phyloP scores from a whole-genome alignment of 2,888 invertebrate genomes.

The Andrena praecox region DNA sequence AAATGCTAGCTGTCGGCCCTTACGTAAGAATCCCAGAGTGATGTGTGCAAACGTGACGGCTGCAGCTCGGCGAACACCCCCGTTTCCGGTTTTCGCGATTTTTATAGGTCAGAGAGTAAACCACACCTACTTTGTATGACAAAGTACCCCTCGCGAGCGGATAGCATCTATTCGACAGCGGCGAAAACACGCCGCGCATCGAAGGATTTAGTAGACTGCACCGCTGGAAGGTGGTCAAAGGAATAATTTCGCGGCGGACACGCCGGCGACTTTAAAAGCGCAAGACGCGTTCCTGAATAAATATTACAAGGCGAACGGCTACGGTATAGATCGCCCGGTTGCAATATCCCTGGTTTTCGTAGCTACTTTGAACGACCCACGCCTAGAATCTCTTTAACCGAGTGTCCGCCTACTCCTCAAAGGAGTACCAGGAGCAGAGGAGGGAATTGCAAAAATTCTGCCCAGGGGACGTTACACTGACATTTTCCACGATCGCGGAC shows the following conservation, averaged over 20 bases:
- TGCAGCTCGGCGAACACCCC: neutral
- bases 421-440: neutral
- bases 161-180: conserved; percentile 30
- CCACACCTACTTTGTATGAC: conserved; percentile 40
- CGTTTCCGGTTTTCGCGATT: neutral
- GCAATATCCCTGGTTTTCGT: neutral
- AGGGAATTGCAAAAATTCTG: neutral
- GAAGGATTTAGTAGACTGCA: neutral
- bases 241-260: conserved; percentile 10
- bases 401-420: neutral
- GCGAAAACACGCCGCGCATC: conserved; percentile 20
- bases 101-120: conserved; percentile 43
- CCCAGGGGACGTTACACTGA: neutral
- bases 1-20: neutral
- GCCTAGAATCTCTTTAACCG: neutral
- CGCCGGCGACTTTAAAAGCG: neutral
- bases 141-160: conserved; percentile 30
- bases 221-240: neutral
- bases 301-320: neutral
- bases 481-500: neutral
- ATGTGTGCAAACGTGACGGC: conserved; percentile 12
- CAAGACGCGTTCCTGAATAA: neutral
- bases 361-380: neutral
- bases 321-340: neutral
- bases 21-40: conserved; percentile 24